Base-by-base conservation (phyloP, 2,888 invertebrate species). In the Camptogramma bilineatum region DNA sequence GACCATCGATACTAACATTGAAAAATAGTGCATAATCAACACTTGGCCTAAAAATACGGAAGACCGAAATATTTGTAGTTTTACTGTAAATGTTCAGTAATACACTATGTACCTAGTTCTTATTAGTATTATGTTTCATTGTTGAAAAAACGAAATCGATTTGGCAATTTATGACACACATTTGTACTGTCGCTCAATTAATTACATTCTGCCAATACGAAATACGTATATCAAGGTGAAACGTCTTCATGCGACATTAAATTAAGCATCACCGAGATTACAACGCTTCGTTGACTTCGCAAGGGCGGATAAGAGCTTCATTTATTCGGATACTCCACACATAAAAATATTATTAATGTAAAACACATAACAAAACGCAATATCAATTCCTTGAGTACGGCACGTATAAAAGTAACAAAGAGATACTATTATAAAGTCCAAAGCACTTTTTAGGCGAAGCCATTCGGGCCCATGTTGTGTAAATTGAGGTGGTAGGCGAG, bases 401-500 rank as follows among this genome's bases (percentile, higher is more conserved):
- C 58, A 73, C 72, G 68, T 69, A 69, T 73, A 76, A 72, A 73
- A 71, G 73, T 76, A 75, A 70, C 73, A 69, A 64, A 72, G 69
- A 70, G 67, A 74, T 69, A 73, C 70, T 53, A 48, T 44, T 62
- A 62, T 48, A 64, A 42, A 67, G 66, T 81, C 64, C 75, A 53
- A 77, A 79, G 78, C 79, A 76, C 75, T 68, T 73, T 70, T 85
- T 76, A 92, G 81, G 84, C 83, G 52, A 87, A 87, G 77, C 92
- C 90, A 74, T 71, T 83, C 13, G 85, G 86, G 70, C 70, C 71
- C 21, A 88, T 69, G 64, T 93, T 93, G 84, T 93, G 93, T 81
- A 93, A 42, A 70, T 89, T 92, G 63, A 85, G 80, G 81, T 91
- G 78, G 73, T 92, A 93, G 65, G 92, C 90, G 70, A 90, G 52